Conservation (phyloP, 2,888 invertebrate genomes). For the Noctua janthina region DNA sequence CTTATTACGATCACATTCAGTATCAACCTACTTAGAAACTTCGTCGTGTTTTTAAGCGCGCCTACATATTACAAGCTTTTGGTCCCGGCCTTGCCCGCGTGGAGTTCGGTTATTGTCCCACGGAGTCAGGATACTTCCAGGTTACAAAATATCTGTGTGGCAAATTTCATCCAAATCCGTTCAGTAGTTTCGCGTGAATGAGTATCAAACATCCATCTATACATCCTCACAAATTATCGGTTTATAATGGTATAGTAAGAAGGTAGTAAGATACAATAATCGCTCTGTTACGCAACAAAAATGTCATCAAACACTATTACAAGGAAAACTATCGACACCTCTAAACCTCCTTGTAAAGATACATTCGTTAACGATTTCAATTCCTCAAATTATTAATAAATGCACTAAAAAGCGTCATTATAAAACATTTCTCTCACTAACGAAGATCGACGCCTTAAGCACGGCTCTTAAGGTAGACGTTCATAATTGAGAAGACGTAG, state of each 20-base stretch:
- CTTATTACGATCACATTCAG: neutral
- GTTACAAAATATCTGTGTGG: too few relatives aligned
- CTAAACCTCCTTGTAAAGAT: neutral
- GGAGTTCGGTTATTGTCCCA: too few relatives aligned
- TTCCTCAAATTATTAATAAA: neutral
- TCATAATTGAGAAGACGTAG: slow-evolving; percentile 59
- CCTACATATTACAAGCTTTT: too few relatives aligned
- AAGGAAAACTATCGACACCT: neutral
- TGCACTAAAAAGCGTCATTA: neutral
- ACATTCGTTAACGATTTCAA: neutral
- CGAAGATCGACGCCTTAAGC: slow-evolving; percentile 33
- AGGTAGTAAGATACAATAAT: neutral
- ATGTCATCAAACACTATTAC: neutral
- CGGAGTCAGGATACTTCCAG: too few relatives aligned
- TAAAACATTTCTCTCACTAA: slow-evolving; percentile 23
- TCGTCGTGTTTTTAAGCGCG: neutral
- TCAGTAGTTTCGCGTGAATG: too few relatives aligned
- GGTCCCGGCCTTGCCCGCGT: too few relatives aligned
- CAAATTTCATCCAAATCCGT: too few relatives aligned
- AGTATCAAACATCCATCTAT: too few relatives aligned
- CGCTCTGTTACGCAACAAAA: neutral
- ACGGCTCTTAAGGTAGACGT: slow-evolving; percentile 21
- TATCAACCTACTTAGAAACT: neutral
- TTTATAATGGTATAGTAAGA: neutral
- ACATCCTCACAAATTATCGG: too few relatives aligned